Evolutionary conservation across 1,140 invertebrate genomes (phyloP), one percentile per base, ranked within the genome.

Genomic region (Drosophila setifemur): DNA sequence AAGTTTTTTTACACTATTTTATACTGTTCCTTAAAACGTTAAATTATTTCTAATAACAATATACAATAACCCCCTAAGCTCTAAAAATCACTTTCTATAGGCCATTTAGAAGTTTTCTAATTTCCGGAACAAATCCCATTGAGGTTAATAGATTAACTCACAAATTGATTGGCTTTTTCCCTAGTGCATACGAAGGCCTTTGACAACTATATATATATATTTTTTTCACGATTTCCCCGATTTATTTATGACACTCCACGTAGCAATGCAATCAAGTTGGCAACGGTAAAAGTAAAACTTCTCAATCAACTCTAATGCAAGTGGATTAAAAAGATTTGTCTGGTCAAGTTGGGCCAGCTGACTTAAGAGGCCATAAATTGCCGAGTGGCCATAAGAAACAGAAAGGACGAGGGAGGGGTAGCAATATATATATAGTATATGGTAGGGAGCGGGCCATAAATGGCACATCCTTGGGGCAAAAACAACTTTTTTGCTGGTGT

Each of bases 321-420:
- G 66, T 72, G 54, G 55, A 72, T 72, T 72, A 72, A 72, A 47
- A 55, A 71, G 67, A 71, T 71, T 71, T 71, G 53, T 71, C 61
- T 71, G 48, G 53, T 48, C 74, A 81, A 70, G 55, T 79, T 78
- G 33, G 75, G 57, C 29, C 44, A 73, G 63, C 75, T 81, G 33
- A 74, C 63, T 85, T 78, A 82, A 81, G 81, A 73, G 81, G 49
- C 54, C 68, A 73, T 86, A 86, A 86, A 86, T 86, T 82, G 69
- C 44, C 66, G 44, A 40, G 39, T 53, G 55, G 42, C 77, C 77
- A 82, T 71, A 77, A 53, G 73, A 64, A 69, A 73, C 63, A 69
- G 61, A 49, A 44, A 11, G 55, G 19, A 21, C 4, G 40, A 9
- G 6, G 44, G n/a, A n/a, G n/a, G n/a, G n/a, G n/a, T n/a, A n/a